phyloP scores from a whole-genome alignment of 2,797 vertebrate genomes.

The Acrocephalus scirpaceus region DNA sequence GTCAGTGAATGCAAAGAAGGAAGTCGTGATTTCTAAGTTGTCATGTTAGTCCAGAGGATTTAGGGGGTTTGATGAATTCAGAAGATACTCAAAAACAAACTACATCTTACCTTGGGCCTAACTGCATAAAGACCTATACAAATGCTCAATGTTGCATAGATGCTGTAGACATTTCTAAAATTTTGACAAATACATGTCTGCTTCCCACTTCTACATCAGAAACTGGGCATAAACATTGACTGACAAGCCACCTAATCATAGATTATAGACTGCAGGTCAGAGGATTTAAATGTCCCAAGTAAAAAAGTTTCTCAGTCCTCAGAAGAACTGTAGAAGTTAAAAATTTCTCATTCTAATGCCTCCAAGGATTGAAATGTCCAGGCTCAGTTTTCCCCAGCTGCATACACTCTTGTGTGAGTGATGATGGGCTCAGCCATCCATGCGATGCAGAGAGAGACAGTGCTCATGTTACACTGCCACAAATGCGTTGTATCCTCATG shows the following conservation, averaged over 20 bases:
- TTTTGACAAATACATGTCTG: not conserved
- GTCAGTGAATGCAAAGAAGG: not conserved
- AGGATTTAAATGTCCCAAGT: not conserved
- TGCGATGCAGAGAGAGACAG: not conserved
- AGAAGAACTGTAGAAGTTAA: not conserved
- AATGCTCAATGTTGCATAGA: not conserved
- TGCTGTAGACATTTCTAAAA: not conserved
- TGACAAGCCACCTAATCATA: not conserved
- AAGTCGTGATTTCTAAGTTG: not conserved
- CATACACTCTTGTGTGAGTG: not conserved
- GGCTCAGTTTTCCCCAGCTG: not conserved
- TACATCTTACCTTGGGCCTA: not conserved
- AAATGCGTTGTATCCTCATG: constrained; percentile 47
- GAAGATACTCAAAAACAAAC: not conserved
- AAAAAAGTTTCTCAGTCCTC: not conserved
- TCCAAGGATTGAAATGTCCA: not conserved
- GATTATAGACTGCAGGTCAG: not conserved
- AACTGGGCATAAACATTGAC: not conserved
- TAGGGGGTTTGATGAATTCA: not conserved
- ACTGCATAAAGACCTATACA: not conserved
- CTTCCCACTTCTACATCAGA: not conserved
- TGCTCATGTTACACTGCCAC: not conserved
- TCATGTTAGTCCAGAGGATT: not conserved
- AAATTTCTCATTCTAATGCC: not conserved
- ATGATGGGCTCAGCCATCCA: not conserved